These are phyloP conservation scores for Tragulus kanchil DNA, from an alignment of 2,113 vertebrate genomes.

Conservation along the genomic window DNA sequence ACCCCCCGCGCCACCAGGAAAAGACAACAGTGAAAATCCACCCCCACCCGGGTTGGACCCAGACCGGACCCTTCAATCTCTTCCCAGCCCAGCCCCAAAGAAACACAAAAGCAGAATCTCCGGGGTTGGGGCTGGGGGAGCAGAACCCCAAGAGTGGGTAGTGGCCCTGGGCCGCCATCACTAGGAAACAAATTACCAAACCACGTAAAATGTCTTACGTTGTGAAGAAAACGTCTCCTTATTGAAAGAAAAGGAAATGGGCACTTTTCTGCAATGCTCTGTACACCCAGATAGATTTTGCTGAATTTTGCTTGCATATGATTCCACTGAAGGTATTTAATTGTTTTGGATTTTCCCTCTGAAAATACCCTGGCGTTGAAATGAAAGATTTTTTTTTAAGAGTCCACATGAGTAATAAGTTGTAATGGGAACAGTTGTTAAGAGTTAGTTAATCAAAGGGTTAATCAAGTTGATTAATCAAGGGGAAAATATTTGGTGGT, in stretches of 20 bases:
- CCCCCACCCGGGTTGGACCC: background rate
- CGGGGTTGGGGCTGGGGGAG: background rate
- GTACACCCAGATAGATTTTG: conserved; percentile 40
- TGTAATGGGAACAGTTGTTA: conserved; percentile 44
- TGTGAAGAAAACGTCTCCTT: conserved; percentile 43
- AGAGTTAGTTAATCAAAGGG: conserved; percentile 15
- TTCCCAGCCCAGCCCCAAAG: background rate
- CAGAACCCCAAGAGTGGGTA: background rate
- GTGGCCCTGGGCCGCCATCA: background rate
- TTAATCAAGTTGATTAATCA: conserved; percentile 19
- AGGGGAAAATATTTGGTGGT: background rate
- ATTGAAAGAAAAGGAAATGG: conserved; percentile 24
- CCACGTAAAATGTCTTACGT: background rate
- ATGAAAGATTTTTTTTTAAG: conserved; percentile 40
- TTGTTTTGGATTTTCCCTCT: conserved; percentile 72
- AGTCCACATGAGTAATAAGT: conserved; percentile 52
- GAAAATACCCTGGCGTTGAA: conserved; percentile 76
- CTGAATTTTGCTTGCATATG: conserved; percentile 60
- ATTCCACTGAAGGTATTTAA: conserved; percentile 77
- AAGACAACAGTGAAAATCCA: conserved; percentile 49
- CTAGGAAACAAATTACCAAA: background rate
- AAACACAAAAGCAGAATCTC: conserved; percentile 54
- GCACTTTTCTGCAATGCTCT: conserved; percentile 24
- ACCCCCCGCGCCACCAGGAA: conserved; percentile 48
- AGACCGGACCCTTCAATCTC: background rate